A percentile compares a stretch with the other conserved stretches of the same genome.
Evolutionary conservation across 2,888 invertebrate genomes (phyloP).

Genomic region (Fragum sueziense): DNA sequence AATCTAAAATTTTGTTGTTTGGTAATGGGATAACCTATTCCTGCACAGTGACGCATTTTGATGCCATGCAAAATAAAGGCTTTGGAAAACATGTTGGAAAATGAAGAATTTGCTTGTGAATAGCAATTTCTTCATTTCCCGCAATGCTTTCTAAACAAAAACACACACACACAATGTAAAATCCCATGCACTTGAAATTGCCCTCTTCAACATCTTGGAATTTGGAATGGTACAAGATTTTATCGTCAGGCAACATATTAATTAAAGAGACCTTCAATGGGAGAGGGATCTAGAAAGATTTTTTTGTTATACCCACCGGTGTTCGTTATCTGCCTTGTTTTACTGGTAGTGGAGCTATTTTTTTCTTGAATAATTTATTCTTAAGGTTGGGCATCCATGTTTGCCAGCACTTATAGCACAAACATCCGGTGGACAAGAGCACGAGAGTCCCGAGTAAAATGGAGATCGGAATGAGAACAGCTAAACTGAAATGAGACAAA

Average conservation of each 20-base stretch:
- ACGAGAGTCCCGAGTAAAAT: constrained; percentile 11
- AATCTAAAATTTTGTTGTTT: too few relatives aligned
- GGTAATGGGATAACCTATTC: too few relatives aligned
- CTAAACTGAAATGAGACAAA: constrained; percentile 8
- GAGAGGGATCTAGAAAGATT: not conserved
- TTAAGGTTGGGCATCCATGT: constrained; percentile 16
- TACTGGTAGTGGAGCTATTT: not conserved
- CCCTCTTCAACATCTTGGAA: not conserved
- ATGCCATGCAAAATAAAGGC: too few relatives aligned
- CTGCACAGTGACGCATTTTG: too few relatives aligned
- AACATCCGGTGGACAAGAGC: not conserved
- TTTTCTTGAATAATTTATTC: not conserved
- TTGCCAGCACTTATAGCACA: constrained; percentile 25
- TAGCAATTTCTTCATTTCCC: too few relatives aligned
- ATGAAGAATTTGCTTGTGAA: too few relatives aligned
- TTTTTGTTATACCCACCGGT: not conserved
- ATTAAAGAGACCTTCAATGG: not conserved
- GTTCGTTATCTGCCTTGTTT: not conserved
- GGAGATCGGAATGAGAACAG: constrained; percentile 7
- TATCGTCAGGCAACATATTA: not conserved
- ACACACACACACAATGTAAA: not conserved
- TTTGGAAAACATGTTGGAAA: too few relatives aligned
- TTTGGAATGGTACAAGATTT: not conserved
- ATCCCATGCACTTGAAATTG: too few relatives aligned
- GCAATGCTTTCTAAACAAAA: too few relatives aligned